phyloP scores from a whole-genome alignment of 2,113 vertebrate genomes.

The Romanogobio albipinnatus region DNA sequence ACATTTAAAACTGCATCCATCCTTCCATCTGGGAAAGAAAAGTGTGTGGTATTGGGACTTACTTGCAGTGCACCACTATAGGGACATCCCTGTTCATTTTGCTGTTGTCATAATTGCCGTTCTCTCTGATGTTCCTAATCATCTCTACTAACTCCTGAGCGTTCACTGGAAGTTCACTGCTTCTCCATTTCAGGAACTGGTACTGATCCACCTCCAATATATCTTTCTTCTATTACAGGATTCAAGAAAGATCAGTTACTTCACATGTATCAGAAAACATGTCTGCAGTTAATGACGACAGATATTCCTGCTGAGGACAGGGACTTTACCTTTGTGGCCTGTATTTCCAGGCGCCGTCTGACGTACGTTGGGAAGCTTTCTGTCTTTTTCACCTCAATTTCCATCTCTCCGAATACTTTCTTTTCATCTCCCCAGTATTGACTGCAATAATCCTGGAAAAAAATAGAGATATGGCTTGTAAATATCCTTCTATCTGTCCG shows the following conservation, averaged over 20 bases:
- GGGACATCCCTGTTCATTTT: slow-evolving; percentile 64
- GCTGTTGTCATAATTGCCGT: slow-evolving; percentile 55
- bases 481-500: background rate
- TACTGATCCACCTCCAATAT: slow-evolving; percentile 82
- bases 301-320: background rate
- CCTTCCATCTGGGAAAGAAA: background rate
- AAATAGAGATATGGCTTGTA: background rate
- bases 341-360: slow-evolving; percentile 80
- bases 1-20: background rate
- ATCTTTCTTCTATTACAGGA: slow-evolving; percentile 84
- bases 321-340: slow-evolving; percentile 82
- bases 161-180: slow-evolving; percentile 76
- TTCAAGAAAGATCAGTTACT: background rate
- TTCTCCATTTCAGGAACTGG: slow-evolving; percentile 84
- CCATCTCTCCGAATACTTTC: slow-evolving; percentile 75
- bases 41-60: slow-evolving; percentile 49
- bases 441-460: slow-evolving; percentile 76
- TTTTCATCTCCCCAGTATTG: slow-evolving; percentile 86
- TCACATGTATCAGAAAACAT: background rate
- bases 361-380: slow-evolving; percentile 70
- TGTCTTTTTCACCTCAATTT: slow-evolving; percentile 78
- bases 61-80: slow-evolving; percentile 88
- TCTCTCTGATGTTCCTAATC: slow-evolving; percentile 79
- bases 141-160: slow-evolving; percentile 80
- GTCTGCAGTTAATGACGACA: background rate